These are phyloP conservation scores for Gallinago jamesoni DNA, from an alignment of 2,113 vertebrate genomes.

Conservation along the genomic window DNA sequence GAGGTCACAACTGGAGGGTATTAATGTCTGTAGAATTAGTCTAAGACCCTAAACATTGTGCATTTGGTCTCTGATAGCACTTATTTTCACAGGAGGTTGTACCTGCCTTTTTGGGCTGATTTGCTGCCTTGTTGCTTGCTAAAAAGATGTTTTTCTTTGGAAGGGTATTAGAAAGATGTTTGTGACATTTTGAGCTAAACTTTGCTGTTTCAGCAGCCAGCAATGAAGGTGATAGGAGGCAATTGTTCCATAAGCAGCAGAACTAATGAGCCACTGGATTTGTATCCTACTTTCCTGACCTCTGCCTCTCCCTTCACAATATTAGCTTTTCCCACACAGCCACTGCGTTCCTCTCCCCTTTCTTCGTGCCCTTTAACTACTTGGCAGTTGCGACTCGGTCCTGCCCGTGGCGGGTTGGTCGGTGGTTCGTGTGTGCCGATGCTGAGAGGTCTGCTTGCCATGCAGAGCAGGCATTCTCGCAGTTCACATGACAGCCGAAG, in stretches of 20 bases:
- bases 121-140: neutral
- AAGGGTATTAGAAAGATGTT: neutral
- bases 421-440: fast-evolving
- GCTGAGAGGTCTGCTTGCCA: neutral
- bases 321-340: neutral
- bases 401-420: neutral
- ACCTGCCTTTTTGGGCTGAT: neutral
- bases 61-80: neutral
- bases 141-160: neutral
- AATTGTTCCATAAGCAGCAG: neutral
- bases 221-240: neutral
- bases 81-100: neutral
- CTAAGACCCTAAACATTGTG: neutral
- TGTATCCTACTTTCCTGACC: neutral
- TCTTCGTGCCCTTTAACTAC: neutral
- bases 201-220: constrained; percentile 41
- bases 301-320: neutral
- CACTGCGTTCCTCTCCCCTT: neutral
- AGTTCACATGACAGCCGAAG: neutral
- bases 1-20: neutral
- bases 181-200: constrained; percentile 18
- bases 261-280: constrained; percentile 39
- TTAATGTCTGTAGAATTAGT: neutral
- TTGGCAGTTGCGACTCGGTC: neutral
- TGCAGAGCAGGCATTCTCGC: neutral